Percentiles rank a stretch among this genome's conserved stretches.
These are phyloP conservation scores for Lophius piscatorius DNA, from an alignment of 2,113 vertebrate species.

Conservation along the genomic window DNA sequence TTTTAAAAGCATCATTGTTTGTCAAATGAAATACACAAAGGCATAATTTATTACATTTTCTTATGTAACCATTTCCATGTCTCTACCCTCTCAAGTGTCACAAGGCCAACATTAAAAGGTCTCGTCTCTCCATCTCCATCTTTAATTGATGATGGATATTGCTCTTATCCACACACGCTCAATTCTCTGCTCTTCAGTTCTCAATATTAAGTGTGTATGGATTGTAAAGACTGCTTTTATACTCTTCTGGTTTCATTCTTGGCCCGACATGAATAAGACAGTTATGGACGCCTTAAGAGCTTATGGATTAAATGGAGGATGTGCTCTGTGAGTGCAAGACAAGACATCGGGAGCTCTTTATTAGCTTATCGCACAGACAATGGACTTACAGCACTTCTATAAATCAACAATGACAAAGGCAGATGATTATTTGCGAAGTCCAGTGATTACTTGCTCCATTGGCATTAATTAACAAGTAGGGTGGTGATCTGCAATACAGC, in stretches of 20 bases:
- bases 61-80: conserved; percentile 62
- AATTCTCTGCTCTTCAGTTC: conserved; percentile 61
- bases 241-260: conserved; percentile 62
- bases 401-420: conserved; percentile 62
- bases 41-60: conserved; percentile 50
- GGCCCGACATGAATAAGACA: conserved; percentile 58
- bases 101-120: conserved; percentile 70
- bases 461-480: conserved; percentile 67
- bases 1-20: conserved; percentile 28
- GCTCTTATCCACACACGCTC: conserved; percentile 62
- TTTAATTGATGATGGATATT: conserved; percentile 75
- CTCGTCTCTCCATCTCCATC: conserved; percentile 66
- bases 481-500: conserved; percentile 43
- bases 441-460: conserved; percentile 36
- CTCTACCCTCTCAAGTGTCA: conserved; percentile 64
- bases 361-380: conserved; percentile 73
- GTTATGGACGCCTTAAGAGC: conserved; percentile 73
- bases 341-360: conserved; percentile 78
- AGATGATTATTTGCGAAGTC: conserved; percentile 37
- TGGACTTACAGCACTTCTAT: conserved; percentile 66
- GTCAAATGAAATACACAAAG: conserved; percentile 30
- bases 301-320: conserved; percentile 78
- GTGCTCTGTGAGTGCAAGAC: conserved; percentile 65
- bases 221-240: conserved; percentile 60
- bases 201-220: conserved; percentile 70